Evolutionary conservation across 2,113 vertebrate species (phyloP).

Genomic region (Mellivora capensis): DNA sequence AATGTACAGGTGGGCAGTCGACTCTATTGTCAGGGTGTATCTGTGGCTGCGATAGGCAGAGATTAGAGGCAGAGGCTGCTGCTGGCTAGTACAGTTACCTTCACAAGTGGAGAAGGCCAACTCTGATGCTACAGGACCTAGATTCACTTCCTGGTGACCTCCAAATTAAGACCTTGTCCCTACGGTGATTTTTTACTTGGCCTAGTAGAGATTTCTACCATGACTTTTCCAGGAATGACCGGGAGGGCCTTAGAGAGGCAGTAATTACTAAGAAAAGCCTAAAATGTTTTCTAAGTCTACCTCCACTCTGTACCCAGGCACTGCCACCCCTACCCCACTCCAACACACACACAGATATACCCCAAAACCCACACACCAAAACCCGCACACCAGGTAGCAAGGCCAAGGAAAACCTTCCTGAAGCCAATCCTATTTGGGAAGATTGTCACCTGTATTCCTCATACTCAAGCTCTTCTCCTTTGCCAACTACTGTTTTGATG

Average conservation of each 20-base stretch:
- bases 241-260: neutral
- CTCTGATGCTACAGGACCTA: neutral
- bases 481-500: neutral
- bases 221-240: conserved; percentile 19
- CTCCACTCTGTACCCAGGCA: neutral
- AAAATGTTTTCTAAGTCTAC: neutral
- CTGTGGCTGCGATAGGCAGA: neutral
- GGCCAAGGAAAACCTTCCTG: neutral
- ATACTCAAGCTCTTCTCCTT: neutral
- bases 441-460: neutral
- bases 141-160: neutral
- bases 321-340: neutral
- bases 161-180: neutral
- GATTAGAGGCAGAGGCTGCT: neutral
- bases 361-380: neutral
- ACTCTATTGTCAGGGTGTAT: neutral
- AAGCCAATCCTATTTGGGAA: neutral
- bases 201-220: neutral
- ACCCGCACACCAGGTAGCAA: neutral
- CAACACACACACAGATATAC: neutral
- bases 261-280: neutral
- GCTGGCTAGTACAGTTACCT: neutral
- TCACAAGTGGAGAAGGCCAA: neutral
- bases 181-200: neutral
- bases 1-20: too few relatives aligned